Conservation (phyloP, 2,797 vertebrate species). For the Leucoraja ocellata region DNA sequence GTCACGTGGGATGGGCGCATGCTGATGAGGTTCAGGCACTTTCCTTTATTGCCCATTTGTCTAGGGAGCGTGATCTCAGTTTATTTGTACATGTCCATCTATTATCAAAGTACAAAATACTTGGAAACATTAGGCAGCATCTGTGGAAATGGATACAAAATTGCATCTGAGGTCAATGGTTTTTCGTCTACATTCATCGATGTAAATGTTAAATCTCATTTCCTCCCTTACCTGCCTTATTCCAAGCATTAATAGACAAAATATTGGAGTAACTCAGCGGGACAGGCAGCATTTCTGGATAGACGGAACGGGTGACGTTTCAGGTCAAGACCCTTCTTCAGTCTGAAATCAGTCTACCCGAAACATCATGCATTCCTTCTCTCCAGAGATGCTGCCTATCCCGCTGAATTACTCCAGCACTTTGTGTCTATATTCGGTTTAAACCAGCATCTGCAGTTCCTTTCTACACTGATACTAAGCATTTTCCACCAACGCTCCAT, state of each 20-base stretch:
- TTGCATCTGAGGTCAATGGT: too few relatives aligned
- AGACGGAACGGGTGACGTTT: too few relatives aligned
- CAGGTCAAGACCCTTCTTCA: too few relatives aligned
- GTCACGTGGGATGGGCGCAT: background rate
- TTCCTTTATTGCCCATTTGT: conserved; percentile 1
- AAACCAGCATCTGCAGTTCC: too few relatives aligned
- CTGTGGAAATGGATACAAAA: background rate
- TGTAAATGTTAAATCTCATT: background rate
- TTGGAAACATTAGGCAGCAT: background rate
- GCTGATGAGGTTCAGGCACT: conserved; percentile 6
- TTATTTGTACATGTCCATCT: background rate
- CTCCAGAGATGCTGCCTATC: too few relatives aligned
- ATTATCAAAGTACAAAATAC: background rate
- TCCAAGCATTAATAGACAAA: background rate
- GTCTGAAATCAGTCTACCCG: too few relatives aligned
- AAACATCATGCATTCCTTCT: too few relatives aligned
- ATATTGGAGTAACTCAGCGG: too few relatives aligned
- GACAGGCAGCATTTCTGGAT: too few relatives aligned
- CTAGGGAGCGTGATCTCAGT: background rate
- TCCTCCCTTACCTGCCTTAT: background rate
- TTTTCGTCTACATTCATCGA: too few relatives aligned
- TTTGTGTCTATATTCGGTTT: too few relatives aligned
- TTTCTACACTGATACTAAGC: background rate
- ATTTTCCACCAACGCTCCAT: background rate
- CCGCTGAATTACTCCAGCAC: too few relatives aligned